These are phyloP conservation scores for Myrmecophaga tridactyla DNA, from an alignment of 2,113 vertebrate genomes.

Conservation along the genomic window DNA sequence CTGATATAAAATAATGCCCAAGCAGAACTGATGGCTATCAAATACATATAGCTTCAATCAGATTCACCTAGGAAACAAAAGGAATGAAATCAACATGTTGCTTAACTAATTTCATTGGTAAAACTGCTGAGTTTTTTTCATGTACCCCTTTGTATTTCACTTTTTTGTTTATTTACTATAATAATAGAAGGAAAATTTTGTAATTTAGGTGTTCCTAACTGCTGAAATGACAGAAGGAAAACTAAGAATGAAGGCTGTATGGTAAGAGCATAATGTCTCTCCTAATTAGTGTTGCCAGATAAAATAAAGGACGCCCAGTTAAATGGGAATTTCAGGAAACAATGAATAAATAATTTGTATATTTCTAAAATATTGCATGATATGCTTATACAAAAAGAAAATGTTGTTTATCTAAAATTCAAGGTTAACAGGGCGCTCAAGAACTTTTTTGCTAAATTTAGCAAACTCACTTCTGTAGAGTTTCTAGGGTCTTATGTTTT, in stretches of 20 bases:
- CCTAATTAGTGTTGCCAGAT: neutral
- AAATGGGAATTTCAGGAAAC: neutral
- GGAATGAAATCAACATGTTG: neutral
- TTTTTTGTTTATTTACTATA: neutral
- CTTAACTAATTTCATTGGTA: neutral
- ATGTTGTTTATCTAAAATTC: neutral
- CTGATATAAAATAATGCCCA: neutral
- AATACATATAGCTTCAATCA: neutral
- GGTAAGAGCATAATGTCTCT: neutral
- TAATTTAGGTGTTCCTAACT: neutral
- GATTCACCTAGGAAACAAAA: neutral
- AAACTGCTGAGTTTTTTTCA: neutral
- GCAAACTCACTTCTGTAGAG: neutral
- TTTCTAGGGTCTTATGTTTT: neutral
- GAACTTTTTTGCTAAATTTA: neutral
- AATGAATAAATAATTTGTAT: neutral
- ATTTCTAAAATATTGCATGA: neutral
- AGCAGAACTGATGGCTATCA: neutral
- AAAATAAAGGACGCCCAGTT: neutral
- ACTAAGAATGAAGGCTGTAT: neutral
- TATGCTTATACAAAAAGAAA: neutral
- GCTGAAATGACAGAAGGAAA: neutral
- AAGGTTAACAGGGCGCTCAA: neutral
- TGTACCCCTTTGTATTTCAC: neutral
- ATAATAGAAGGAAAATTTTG: neutral